Percentiles rank a stretch among this genome's conserved stretches.
Conservation (phyloP, 2,797 vertebrate genomes). For the Ibycter americanus region DNA sequence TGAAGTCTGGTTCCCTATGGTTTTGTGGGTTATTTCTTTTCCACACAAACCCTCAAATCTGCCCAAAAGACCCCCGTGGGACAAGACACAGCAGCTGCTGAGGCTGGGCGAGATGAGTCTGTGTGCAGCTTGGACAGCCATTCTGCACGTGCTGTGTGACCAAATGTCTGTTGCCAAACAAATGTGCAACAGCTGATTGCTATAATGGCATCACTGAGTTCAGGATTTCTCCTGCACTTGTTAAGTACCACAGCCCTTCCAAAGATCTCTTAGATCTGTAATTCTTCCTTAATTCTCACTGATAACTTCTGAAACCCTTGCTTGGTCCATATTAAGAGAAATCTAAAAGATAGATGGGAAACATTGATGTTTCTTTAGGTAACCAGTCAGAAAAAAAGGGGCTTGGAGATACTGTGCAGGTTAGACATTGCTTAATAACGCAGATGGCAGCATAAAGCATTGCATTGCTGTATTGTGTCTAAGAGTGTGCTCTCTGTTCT, state of each 20-base stretch:
- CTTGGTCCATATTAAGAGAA: neutral
- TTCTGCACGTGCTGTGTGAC: neutral
- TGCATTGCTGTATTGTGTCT: neutral
- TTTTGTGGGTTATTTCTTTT: neutral
- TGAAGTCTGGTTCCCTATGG: neutral
- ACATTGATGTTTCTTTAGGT: neutral
- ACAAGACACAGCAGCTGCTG: neutral
- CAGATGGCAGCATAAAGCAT: rapidly evolving
- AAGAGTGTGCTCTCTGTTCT: neutral
- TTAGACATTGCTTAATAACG: neutral
- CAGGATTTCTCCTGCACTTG: neutral
- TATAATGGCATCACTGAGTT: neutral
- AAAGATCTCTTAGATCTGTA: neutral
- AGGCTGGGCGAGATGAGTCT: neutral
- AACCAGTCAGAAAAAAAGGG: neutral
- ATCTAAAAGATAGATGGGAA: neutral
- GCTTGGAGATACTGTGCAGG: neutral
- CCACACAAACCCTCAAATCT: neutral
- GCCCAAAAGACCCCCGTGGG: neutral
- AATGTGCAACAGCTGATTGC: neutral
- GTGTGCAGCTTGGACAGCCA: neutral
- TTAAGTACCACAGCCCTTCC: neutral
- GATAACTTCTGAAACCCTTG: neutral
- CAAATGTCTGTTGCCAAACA: neutral
- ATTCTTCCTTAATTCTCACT: neutral